A percentile compares a stretch with the other conserved stretches of the same genome.
phyloP scores from a whole-genome alignment of 2,888 invertebrate species.

The Agrotis puta region DNA sequence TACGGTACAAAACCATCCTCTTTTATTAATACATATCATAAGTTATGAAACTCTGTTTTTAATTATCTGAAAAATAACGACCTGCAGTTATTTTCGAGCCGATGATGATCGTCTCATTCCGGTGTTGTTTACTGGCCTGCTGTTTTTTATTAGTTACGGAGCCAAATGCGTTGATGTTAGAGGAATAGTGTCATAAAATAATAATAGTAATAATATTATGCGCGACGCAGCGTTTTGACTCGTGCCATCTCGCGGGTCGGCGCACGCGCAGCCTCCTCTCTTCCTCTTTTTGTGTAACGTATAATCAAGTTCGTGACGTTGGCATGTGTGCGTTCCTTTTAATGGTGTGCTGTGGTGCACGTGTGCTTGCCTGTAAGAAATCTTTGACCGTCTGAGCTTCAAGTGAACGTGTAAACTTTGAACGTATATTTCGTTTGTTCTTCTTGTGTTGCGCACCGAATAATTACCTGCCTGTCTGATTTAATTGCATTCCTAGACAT shows the following conservation, averaged over 20 bases:
- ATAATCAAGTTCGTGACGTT: constrained; percentile 77
- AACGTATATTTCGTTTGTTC: constrained; percentile 71
- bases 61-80: constrained; percentile 14
- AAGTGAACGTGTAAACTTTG: constrained; percentile 59
- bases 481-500: constrained; percentile 53
- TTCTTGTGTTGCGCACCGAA: constrained; percentile 57
- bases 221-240: constrained; percentile 78
- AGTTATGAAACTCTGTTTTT: constrained; percentile 1
- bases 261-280: constrained; percentile 89
- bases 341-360: constrained; percentile 71
- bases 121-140: constrained; percentile 52
- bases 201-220: constrained; percentile 67
- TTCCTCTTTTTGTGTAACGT: constrained; percentile 89
- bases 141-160: constrained; percentile 55
- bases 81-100: constrained; percentile 30
- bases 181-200: constrained; percentile 65
- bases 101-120: constrained; percentile 30
- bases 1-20: background rate
- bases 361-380: constrained; percentile 71
- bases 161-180: constrained; percentile 59
- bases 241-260: constrained; percentile 88
- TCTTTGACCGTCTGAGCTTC: constrained; percentile 61
- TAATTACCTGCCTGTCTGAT: constrained; percentile 43
- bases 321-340: constrained; percentile 76
- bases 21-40: background rate